phyloP scores from a whole-genome alignment of 2,888 invertebrate genomes.

The Orthosia cruda region DNA sequence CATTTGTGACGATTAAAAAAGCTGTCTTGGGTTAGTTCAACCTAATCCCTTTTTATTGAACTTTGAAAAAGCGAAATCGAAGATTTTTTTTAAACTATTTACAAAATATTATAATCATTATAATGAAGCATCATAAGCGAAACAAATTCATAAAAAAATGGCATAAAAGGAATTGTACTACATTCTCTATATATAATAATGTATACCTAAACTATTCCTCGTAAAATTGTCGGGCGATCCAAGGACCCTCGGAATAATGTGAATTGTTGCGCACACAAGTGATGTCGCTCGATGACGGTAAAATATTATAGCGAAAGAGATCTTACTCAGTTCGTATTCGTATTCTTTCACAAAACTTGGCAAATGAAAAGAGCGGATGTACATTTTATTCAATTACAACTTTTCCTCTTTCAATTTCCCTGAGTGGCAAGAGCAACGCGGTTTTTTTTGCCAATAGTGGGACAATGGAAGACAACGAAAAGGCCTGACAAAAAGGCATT shows the following conservation, averaged over 20 bases:
- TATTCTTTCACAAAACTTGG: neutral
- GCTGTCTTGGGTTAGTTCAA: neutral
- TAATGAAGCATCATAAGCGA: neutral
- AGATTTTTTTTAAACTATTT: too few species aligned
- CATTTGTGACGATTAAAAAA: neutral
- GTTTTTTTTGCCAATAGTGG: neutral
- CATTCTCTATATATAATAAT: too few species aligned
- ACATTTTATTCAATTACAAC: neutral
- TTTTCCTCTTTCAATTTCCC: conserved; percentile 8
- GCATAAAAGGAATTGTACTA: too few species aligned
- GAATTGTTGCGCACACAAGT: neutral
- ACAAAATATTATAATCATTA: too few species aligned
- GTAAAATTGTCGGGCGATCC: too few species aligned
- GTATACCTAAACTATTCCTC: neutral
- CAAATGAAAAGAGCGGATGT: conserved; percentile 15
- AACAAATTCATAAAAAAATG: too few species aligned
- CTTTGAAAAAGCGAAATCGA: neutral
- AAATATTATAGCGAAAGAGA: conserved; percentile 1
- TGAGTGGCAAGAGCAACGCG: neutral
- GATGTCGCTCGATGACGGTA: too few species aligned
- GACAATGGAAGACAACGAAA: neutral
- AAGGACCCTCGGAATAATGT: too few species aligned
- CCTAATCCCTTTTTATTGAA: neutral
- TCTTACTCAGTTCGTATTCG: neutral
- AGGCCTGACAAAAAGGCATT: neutral